A percentile compares a stretch with the other conserved stretches of the same genome.
Evolutionary conservation across 2,888 invertebrate genomes (phyloP).

Genomic region (Monochamus alternatus): DNA sequence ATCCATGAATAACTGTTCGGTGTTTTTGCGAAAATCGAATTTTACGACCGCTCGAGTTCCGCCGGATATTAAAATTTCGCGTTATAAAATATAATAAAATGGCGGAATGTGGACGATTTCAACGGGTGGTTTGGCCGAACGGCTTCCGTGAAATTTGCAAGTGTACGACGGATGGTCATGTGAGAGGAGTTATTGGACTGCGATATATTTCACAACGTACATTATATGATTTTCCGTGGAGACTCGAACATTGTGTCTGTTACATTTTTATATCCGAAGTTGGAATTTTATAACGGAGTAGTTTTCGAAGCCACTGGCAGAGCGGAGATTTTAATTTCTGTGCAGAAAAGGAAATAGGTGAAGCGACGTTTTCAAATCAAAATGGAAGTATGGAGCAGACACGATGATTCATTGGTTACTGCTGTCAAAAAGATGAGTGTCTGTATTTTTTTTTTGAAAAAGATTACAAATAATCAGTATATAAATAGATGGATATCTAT

Average conservation of each 20-base stretch:
- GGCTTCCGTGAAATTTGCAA: conserved; percentile 19
- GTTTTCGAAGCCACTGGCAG: no score
- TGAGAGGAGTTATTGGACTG: conserved; percentile 5
- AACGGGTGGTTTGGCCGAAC: not conserved
- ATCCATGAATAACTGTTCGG: conserved; percentile 33
- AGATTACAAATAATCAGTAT: no score
- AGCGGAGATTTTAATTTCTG: no score
- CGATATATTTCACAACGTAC: conserved; percentile 3
- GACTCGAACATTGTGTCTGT: not conserved
- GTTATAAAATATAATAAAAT: conserved; percentile 24
- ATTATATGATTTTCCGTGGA: not conserved
- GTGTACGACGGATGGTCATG: conserved; percentile 4
- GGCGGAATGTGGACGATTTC: conserved; percentile 8
- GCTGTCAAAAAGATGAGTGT: no score
- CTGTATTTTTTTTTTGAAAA: no score
- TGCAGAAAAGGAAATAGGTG: no score
- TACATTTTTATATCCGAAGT: no score
- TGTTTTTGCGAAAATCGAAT: conserved; percentile 40
- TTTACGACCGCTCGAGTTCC: conserved; percentile 16
- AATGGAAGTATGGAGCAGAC: no score
- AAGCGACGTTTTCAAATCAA: no score
- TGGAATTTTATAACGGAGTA: no score
- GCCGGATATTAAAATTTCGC: conserved; percentile 14
- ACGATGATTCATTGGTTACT: no score
- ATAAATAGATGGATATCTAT: no score